phyloP scores from a whole-genome alignment of 2,113 vertebrate species.

The Ceuthmochares aereus region DNA sequence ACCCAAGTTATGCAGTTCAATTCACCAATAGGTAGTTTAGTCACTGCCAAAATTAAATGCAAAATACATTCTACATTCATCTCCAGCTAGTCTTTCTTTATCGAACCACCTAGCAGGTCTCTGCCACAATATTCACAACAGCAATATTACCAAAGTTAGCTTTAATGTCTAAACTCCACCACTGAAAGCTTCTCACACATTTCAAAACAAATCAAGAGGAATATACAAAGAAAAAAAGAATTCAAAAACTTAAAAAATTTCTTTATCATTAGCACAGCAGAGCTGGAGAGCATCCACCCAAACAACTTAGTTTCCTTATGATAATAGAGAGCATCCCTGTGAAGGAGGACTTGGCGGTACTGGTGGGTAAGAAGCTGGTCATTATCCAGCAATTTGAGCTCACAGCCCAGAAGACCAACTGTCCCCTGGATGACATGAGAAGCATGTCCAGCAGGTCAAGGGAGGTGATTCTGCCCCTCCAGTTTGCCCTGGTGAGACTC shows the following conservation, averaged over 20 bases:
- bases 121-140: not conserved
- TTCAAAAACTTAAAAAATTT: too few species aligned
- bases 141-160: not conserved
- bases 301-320: not conserved
- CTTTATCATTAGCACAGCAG: not conserved
- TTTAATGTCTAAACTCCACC: not conserved
- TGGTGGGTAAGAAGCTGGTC: too few species aligned
- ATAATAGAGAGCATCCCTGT: not conserved
- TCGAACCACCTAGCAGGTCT: not conserved
- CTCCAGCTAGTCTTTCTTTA: not conserved
- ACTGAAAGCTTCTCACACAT: not conserved
- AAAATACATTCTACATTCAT: not conserved
- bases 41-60: not conserved
- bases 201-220: not conserved
- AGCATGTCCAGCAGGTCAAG: too few species aligned
- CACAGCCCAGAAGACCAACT: too few species aligned
- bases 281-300: not conserved
- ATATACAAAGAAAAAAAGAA: not conserved
- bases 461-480: too few species aligned
- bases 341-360: not conserved
- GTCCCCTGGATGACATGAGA: too few species aligned
- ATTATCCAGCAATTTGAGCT: too few species aligned
- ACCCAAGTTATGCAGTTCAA: not conserved
- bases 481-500: too few species aligned
- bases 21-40: rapidly evolving